Base-by-base conservation (phyloP, 2,797 vertebrate species). In the Steatocranus sp. region DNA sequence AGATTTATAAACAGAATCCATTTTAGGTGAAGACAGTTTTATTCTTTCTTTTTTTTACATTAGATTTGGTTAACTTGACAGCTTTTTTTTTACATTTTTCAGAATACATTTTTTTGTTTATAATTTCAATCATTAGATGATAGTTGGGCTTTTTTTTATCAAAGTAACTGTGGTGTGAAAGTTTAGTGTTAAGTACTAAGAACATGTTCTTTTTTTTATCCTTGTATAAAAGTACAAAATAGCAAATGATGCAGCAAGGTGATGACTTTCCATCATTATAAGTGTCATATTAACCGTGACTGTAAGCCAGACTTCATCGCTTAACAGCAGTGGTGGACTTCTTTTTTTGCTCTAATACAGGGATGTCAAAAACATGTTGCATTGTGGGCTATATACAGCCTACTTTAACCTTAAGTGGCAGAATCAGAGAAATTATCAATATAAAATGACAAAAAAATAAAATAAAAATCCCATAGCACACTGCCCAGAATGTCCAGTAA, bases 81-180 rank as follows among this genome's bases (percentile, higher is more conserved):
- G 5, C 54, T 58, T 32, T 58, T 32, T 17, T 58, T 32, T 61
- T 34, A 18, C 30, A 61, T 61, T 58, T 58, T 58, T 58, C 17
- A 34, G 30, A 61, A 58, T 2, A 17, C 8, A 17, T 58, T 34
- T 36, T 56, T 56, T 30, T 30, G 53, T 30, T 56, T 56, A 36
- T 20, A 36, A n/a, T 61, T 61, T 61, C 30, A 61, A 61, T n/a
- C 2, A 34, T 34, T 61, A 34, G 10, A 34, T 34, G 17, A 34
- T 61, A 61, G 30, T 34, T n/a, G 56, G 15, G 3, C 0, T 30
- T 54, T 54, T 56, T 34, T 3, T 34, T 0, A 61, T 27, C 0
- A 61, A 61, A 61, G 56, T 61, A 61, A 63, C 32, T 36, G 11
- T 5, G 5, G 56, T 36, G 32, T 36, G 56, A 61, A 61, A n/a